Base-by-base conservation (phyloP, 2,113 vertebrate genomes). In the Pelecanus crispus region DNA sequence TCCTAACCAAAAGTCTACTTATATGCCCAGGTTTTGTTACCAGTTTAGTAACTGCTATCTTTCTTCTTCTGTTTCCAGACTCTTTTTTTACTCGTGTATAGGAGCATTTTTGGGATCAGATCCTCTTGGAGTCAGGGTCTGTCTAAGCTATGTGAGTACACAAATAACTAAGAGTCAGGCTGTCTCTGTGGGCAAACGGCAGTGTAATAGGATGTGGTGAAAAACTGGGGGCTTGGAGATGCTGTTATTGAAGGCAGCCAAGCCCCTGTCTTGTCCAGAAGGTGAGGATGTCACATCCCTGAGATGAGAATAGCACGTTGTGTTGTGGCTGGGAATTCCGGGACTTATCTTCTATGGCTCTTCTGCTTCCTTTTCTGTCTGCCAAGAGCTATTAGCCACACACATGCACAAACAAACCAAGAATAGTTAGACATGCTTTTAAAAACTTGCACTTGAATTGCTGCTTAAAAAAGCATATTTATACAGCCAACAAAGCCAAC, bases 311-410 rank as follows among this genome's bases (percentile, higher is more conserved):
- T 8, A 84, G 61, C 17, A 81, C n/a, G 34, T 42, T 88, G 44
- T 55, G 32, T 67, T 36, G 62, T 10, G 34, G 19, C 62, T 75
- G 52, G 78, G 59, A 93, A 74, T 59, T 78, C 74, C 55, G 32
- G 34, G 42, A 47, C 25, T 88, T 91, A 34, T 78, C 56, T 59
- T 49, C 11, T 5, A 45, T 11, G 52, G 59, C 67, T 94, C 52
- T 79, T 68, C 86, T 73, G 61, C 66, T 95, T 95, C 81, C 73
- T 94, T 44, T 91, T 56, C 70, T 85, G 34, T 84, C 91, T 95
- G 92, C 88, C 89, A 95, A 95, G 66, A 91, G 66, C 70, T 87
- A 73, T 95, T 94, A 94, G 49, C 84, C 86, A 87, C 58, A 62
- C 34, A 95, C 36, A 67, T 28, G n/a, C 72, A 72, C 61, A 92